phyloP scores from a whole-genome alignment of 2,113 vertebrate species.

The Callipepla californica region DNA sequence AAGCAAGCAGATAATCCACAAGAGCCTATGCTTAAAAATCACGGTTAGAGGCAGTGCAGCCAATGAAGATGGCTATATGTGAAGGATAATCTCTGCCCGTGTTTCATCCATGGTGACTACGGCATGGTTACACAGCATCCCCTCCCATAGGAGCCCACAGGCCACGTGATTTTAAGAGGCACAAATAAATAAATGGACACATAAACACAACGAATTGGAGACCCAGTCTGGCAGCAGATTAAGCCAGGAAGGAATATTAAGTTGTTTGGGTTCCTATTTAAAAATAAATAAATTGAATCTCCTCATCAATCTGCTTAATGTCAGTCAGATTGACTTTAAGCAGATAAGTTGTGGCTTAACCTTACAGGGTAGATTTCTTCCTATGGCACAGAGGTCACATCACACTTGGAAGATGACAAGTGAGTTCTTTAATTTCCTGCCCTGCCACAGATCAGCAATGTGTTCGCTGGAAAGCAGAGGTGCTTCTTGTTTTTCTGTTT shows the following conservation, averaged over 20 bases:
- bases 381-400: neutral
- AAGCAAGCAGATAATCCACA: constrained; percentile 42
- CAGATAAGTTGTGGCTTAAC: constrained; percentile 65
- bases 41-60: neutral
- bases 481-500: neutral
- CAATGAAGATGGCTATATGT: neutral
- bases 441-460: neutral
- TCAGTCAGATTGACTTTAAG: constrained; percentile 42
- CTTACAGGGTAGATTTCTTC: constrained; percentile 32
- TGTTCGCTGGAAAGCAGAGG: neutral
- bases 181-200: neutral
- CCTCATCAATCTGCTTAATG: constrained; percentile 69
- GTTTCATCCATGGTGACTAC: neutral
- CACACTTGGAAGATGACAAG: constrained; percentile 33
- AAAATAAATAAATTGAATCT: constrained; percentile 58
- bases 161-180: neutral
- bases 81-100: neutral
- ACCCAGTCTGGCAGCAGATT: constrained; percentile 24
- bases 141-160: neutral
- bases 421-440: constrained; percentile 8
- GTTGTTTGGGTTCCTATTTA: constrained; percentile 65
- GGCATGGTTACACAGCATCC: neutral
- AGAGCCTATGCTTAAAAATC: constrained; percentile 28
- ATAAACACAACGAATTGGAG: constrained; percentile 24
- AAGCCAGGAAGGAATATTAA: constrained; percentile 55